Percentiles rank a stretch among this genome's conserved stretches.
These are phyloP conservation scores for Melanostigma gelatinosum DNA, from an alignment of 2,113 vertebrate species.

Conservation along the genomic window DNA sequence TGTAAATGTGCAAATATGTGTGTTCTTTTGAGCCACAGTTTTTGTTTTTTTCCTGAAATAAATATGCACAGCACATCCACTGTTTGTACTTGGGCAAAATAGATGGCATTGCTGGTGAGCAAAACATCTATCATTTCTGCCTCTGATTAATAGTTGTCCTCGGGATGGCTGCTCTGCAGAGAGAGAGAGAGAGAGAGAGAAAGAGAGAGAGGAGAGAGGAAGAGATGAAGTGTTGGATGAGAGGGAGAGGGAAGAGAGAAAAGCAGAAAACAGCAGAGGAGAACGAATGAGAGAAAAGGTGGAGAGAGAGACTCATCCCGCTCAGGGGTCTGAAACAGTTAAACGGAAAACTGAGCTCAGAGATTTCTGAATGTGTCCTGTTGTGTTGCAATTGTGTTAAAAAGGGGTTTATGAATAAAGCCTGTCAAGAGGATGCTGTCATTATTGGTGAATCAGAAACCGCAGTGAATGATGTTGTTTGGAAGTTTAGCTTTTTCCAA, in stretches of 20 bases:
- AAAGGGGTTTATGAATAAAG: conserved; percentile 53
- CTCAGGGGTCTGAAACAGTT: conserved; percentile 59
- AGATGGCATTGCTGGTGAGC: conserved; percentile 81
- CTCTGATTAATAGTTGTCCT: conserved; percentile 85
- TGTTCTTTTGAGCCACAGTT: conserved; percentile 58
- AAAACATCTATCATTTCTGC: conserved; percentile 85
- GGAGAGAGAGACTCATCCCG: conserved; percentile 23
- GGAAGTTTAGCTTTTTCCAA: not conserved
- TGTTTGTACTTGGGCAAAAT: conserved; percentile 81
- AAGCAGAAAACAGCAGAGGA: conserved; percentile 39
- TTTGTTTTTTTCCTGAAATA: conserved; percentile 51
- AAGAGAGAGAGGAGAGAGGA: conserved; percentile 23
- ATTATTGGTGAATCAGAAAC: conserved; percentile 50
- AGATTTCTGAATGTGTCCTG: conserved; percentile 60
- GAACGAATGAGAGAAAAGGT: conserved; percentile 45
- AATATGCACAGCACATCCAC: conserved; percentile 77
- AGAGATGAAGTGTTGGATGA: conserved; percentile 40
- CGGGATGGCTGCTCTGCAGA: conserved; percentile 76
- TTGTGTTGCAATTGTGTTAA: conserved; percentile 57
- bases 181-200: conserved; percentile 31
- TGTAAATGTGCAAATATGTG: conserved; percentile 54
- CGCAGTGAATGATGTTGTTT: conserved; percentile 26
- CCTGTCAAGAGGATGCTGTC: conserved; percentile 44
- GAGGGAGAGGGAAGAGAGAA: conserved; percentile 31
- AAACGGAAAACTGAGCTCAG: conserved; percentile 46